Base-by-base conservation (phyloP, 2,113 vertebrate species). In the Acanthochromis polyacanthus region DNA sequence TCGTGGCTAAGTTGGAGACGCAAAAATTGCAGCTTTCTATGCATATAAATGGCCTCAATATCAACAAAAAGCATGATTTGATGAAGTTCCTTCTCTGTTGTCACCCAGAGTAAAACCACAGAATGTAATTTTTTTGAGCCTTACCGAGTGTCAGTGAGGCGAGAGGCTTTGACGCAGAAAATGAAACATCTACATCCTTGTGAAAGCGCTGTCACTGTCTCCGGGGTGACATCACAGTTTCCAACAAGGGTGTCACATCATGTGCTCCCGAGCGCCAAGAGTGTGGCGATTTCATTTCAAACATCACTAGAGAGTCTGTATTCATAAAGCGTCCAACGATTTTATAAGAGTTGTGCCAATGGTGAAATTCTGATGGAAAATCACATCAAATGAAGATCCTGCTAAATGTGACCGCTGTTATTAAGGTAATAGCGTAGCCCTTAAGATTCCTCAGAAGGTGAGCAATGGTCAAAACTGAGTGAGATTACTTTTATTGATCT, bases 111-210 rank as follows among this genome's bases (percentile, higher is more conserved):
- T 19, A 38, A 82, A 81, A 69, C 65, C 30, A 40, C 45, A 46
- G 62, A 40, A 14, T 65, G n/a, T 17, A 12, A 12, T 59, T 67
- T 57, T 10, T 40, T 66, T 50, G 0, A 66, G 52, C 22, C 70
- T 67, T 32, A 46, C 25, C 32, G 83, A 71, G 40, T 70, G 61
- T 70, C 68, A 78, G 30, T 10, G 22, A 80, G 75, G 53, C 23
- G 28, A 6, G 16, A 71, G 20, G 78, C 61, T 64, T 69, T 81
- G 84, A 87, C 74, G 71, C 84, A 75, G 74, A 88, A 88, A 87
- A 85, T 58, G 17, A 75, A 77, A 85, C 51, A 45, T 61, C 65
- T 51, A 48, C 55, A 72, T 43, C 73, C 55, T 48, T 45, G 60
- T 62, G 62, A 71, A 75, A 63, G 52, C 25, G 40, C 25, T 19